phyloP scores from a whole-genome alignment of 1,140 invertebrate species.

The Aricia agestis region DNA sequence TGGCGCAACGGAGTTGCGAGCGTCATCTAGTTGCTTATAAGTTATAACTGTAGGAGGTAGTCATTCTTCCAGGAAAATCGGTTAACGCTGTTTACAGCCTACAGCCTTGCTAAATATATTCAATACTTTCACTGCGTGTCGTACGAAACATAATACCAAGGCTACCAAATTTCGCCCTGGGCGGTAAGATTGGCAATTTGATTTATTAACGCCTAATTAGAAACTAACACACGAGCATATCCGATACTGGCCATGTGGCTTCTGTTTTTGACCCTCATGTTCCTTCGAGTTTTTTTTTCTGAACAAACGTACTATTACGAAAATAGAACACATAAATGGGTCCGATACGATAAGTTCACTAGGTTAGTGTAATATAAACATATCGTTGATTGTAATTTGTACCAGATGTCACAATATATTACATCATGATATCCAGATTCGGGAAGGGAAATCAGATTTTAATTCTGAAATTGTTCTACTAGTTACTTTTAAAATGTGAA shows the following conservation, averaged over 20 bases:
- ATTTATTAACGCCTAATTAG: background rate
- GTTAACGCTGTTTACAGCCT: background rate
- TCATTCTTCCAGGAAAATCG: background rate
- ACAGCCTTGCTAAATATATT: background rate
- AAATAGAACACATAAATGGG: background rate
- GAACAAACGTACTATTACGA: background rate
- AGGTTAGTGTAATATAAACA: background rate
- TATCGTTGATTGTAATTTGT: background rate
- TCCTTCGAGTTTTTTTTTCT: background rate
- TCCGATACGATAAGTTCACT: background rate
- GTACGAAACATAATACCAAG: slow-evolving; percentile 1
- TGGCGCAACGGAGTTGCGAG: no score
- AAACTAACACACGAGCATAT: background rate
- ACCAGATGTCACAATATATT: background rate
- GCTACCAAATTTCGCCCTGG: background rate
- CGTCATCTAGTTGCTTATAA: no score
- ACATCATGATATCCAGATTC: no score
- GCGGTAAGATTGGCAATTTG: background rate
- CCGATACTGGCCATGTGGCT: background rate
- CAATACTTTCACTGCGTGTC: background rate
- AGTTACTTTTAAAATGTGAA: no score
- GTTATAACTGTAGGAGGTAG: background rate
- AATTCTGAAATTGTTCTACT: no score
- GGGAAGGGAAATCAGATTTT: no score
- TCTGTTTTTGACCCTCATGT: background rate